Evolutionary conservation across 2,888 invertebrate genomes (phyloP).

Genomic region (Cetonia aurata): DNA sequence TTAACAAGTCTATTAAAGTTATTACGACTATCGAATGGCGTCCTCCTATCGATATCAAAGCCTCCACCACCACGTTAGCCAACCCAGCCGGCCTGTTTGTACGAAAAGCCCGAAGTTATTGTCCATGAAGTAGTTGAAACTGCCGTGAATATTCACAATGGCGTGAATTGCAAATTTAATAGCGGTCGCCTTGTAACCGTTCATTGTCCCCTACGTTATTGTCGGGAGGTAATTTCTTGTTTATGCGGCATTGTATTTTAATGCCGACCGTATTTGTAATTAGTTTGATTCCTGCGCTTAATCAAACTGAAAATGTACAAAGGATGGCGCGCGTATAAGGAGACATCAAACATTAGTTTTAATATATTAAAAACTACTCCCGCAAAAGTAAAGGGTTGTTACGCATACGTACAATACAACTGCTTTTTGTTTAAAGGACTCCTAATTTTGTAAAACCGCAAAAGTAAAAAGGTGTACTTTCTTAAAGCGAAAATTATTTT

Average conservation of each 20-base stretch:
- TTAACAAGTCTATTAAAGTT: slow-evolving; percentile 40
- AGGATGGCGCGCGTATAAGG: too few relatives aligned
- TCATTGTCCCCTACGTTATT: slow-evolving; percentile 43
- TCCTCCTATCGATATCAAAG: slow-evolving; percentile 34
- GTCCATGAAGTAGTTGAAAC: slow-evolving; percentile 37
- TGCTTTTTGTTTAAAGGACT: too few relatives aligned
- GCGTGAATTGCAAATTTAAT: slow-evolving; percentile 46
- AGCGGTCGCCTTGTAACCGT: slow-evolving; percentile 33
- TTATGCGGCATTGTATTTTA: slow-evolving; percentile 45
- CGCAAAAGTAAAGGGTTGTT: too few relatives aligned
- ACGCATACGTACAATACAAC: too few relatives aligned
- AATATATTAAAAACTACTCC: too few relatives aligned
- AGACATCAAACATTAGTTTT: too few relatives aligned
- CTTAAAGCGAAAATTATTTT: too few relatives aligned
- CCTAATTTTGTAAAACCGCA: too few relatives aligned
- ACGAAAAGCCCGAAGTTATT: slow-evolving; percentile 34
- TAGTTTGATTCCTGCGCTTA: slow-evolving; percentile 30
- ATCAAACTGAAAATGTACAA: slow-evolving; percentile 19
- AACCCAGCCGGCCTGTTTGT: neutral
- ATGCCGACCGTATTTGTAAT: slow-evolving; percentile 33
- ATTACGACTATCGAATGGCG: slow-evolving; percentile 34
- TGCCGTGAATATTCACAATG: slow-evolving; percentile 41
- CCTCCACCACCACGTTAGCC: neutral
- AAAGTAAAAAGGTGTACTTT: too few relatives aligned
- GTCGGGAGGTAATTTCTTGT: slow-evolving; percentile 43